Evolutionary conservation across 2,888 invertebrate species (phyloP).

Genomic region (Chrysolina haemoptera): DNA sequence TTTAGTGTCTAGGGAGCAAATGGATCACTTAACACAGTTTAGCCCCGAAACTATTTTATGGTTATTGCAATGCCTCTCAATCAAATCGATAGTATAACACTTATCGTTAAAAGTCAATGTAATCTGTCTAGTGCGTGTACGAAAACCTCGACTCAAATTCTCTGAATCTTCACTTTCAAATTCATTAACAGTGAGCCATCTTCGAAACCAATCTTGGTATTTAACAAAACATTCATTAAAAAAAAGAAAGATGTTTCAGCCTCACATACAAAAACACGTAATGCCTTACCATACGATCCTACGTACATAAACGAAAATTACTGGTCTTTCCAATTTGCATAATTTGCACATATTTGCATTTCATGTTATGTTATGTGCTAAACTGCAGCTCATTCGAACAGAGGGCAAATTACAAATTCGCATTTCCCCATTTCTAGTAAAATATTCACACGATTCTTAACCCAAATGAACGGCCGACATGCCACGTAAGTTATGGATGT

Average conservation of each 20-base stretch:
- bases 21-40: too few species aligned
- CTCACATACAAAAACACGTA: too few species aligned
- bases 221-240: background rate
- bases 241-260: background rate
- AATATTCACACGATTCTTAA: slow-evolving; percentile 33
- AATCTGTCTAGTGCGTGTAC: too few species aligned
- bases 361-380: slow-evolving; percentile 29
- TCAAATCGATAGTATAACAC: too few species aligned
- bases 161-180: background rate
- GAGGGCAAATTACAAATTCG: slow-evolving; percentile 30
- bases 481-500: slow-evolving; percentile 38
- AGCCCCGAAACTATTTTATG: too few species aligned
- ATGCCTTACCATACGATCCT: too few species aligned
- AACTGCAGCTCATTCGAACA: slow-evolving; percentile 25
- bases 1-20: too few species aligned
- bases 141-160: background rate
- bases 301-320: slow-evolving; percentile 13
- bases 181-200: background rate
- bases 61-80: too few species aligned
- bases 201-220: background rate
- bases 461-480: slow-evolving; percentile 27
- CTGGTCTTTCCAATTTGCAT: slow-evolving; percentile 12
- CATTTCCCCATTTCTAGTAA: slow-evolving; percentile 30
- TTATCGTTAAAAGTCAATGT: too few species aligned
- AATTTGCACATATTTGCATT: slow-evolving; percentile 16